Evolutionary conservation across 2,797 vertebrate species (phyloP).

Genomic region (Australoheros facetus): DNA sequence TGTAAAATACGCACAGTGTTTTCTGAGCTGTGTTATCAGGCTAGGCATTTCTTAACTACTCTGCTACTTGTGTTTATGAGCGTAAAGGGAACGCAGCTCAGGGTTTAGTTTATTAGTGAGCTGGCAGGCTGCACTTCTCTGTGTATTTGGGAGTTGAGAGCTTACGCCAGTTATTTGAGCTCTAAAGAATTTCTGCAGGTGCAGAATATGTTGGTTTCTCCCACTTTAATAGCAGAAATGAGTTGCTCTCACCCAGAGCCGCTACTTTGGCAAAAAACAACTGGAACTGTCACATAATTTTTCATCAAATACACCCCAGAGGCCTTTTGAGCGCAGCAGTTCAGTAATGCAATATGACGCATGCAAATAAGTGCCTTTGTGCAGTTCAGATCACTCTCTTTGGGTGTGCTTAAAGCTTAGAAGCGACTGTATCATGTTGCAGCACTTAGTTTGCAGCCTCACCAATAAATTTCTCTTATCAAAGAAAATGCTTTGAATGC

Average conservation of each 20-base stretch:
- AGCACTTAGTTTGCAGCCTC: conserved; percentile 15
- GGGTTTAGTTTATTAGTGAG: background rate
- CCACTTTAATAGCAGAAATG: background rate
- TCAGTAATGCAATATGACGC: conserved; percentile 3
- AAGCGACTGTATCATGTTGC: conserved; percentile 25
- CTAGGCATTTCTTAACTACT: background rate
- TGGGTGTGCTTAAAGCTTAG: conserved; percentile 31
- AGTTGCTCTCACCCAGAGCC: background rate
- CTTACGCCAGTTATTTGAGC: background rate
- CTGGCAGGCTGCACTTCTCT: background rate
- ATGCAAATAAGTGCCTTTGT: conserved; percentile 2
- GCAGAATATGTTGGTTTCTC: background rate
- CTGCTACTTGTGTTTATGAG: conserved; percentile 1
- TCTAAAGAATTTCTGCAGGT: background rate
- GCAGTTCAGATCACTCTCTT: background rate
- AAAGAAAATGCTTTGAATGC: conserved; percentile 43
- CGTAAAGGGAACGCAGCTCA: background rate
- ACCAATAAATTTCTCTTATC: conserved; percentile 24
- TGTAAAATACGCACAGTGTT: background rate
- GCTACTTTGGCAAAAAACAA: conserved; percentile 1
- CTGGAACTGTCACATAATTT: background rate
- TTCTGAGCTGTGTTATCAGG: background rate
- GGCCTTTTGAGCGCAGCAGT: background rate
- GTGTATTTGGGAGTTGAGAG: background rate
- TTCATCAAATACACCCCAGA: conserved; percentile 12